phyloP scores from a whole-genome alignment of 2,113 vertebrate genomes.

The Chaetodon auriga region DNA sequence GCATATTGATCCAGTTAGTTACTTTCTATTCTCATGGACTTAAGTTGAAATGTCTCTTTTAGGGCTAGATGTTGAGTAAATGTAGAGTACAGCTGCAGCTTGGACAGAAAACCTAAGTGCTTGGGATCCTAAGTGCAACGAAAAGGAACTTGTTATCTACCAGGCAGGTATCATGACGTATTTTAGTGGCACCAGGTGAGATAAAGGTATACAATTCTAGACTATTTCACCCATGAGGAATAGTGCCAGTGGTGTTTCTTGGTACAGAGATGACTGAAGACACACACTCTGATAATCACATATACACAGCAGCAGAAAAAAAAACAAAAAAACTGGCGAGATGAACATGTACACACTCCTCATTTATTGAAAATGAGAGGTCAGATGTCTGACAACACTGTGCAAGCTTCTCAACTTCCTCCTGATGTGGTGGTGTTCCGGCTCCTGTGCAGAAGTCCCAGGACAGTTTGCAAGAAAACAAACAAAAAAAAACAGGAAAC shows the following conservation, averaged over 20 bases:
- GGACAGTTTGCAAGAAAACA: neutral
- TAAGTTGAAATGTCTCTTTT: neutral
- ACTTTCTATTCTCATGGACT: neutral
- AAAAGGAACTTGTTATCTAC: neutral
- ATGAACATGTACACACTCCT: constrained; percentile 34
- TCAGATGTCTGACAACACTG: constrained; percentile 20
- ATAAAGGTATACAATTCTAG: constrained; percentile 30
- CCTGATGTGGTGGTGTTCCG: constrained; percentile 27
- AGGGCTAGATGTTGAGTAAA: neutral
- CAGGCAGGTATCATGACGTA: neutral
- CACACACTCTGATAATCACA: constrained; percentile 21
- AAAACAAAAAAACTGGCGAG: constrained; percentile 22
- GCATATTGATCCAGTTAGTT: neutral
- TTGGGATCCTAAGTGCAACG: constrained; percentile 39
- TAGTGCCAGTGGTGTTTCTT: neutral
- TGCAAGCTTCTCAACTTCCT: constrained; percentile 20
- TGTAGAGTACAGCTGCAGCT: constrained; percentile 9
- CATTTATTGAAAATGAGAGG: constrained; percentile 60
- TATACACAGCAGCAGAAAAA: constrained; percentile 1
- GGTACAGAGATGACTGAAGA: constrained; percentile 30
- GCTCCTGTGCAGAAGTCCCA: constrained; percentile 32
- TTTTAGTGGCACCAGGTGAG: constrained; percentile 36
- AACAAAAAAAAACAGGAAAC: constrained; percentile 4
- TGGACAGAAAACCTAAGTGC: constrained; percentile 40
- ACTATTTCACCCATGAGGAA: constrained; percentile 7